Percentiles rank a stretch among this genome's conserved stretches.
Conservation (phyloP, 2,888 invertebrate genomes). For the Aporophyla lueneburgensis region DNA sequence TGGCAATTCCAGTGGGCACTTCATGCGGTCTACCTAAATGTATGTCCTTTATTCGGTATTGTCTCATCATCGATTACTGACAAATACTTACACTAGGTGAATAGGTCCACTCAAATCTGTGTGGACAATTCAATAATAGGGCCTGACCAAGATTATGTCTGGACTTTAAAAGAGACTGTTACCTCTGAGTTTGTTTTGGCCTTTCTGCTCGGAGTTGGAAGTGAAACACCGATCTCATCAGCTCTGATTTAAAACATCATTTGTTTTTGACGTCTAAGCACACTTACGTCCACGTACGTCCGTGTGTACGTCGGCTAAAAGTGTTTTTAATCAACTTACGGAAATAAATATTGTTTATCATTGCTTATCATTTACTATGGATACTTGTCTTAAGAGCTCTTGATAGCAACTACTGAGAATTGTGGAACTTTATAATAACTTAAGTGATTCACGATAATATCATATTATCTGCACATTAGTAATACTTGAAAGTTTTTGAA, state of each 20-base stretch:
- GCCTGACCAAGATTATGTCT: background rate
- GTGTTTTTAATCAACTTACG: background rate
- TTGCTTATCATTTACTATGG: background rate
- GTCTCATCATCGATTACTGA: too few relatives aligned
- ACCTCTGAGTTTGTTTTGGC: background rate
- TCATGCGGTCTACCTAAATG: too few relatives aligned
- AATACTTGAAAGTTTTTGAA: conserved; percentile 9
- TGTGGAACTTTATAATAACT: background rate
- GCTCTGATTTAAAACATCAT: background rate
- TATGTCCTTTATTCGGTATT: too few relatives aligned
- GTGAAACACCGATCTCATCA: background rate
- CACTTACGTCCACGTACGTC: too few relatives aligned
- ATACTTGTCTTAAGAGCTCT: conserved; percentile 6
- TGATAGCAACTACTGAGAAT: background rate
- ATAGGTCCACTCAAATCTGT: too few relatives aligned
- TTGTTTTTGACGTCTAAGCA: too few relatives aligned
- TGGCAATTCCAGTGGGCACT: too few relatives aligned
- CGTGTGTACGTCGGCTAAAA: too few relatives aligned
- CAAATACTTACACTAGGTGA: too few relatives aligned
- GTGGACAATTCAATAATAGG: background rate
- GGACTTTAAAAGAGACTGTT: too few relatives aligned
- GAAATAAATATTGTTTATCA: background rate
- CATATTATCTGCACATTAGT: background rate
- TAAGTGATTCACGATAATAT: conserved; percentile 2
- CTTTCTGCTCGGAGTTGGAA: background rate